A percentile compares a stretch with the other conserved stretches of the same genome.
Conservation (phyloP, 2,797 vertebrate genomes). For the Iguana delicatissima region DNA sequence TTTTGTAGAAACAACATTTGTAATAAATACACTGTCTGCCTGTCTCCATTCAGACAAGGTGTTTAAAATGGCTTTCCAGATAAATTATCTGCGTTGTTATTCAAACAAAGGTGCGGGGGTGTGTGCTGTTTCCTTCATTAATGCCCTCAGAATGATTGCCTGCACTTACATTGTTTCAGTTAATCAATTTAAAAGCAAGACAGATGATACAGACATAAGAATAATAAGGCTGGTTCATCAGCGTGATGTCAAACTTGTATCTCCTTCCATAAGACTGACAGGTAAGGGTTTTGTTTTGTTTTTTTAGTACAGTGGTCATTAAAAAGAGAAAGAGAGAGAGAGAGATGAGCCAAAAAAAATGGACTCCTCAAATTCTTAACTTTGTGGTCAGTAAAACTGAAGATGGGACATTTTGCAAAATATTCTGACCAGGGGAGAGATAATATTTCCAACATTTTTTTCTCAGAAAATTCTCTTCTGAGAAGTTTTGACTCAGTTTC, state of each 20-base stretch:
- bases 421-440: neutral
- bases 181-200: conserved; percentile 21
- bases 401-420: neutral
- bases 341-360: neutral
- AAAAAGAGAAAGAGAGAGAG: no score
- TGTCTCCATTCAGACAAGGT: neutral
- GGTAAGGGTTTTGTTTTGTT: neutral
- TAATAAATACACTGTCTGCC: neutral
- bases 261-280: neutral
- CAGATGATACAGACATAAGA: neutral
- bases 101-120: neutral
- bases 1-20: neutral
- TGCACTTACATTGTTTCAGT: conserved; percentile 5
- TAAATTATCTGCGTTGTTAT: conserved; percentile 18
- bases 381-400: neutral
- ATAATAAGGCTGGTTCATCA: neutral
- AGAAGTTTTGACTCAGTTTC: neutral
- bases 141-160: neutral
- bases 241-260: neutral
- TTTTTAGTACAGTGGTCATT: no score
- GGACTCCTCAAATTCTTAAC: neutral
- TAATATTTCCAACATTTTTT: neutral
- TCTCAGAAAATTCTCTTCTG: neutral
- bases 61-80: conserved; percentile 1
- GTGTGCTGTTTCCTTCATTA: conserved; percentile 6